Evolutionary conservation across 1,140 invertebrate genomes (phyloP), one percentile per base, ranked within the genome.

Genomic region (Rhopalosiphum padi): DNA sequence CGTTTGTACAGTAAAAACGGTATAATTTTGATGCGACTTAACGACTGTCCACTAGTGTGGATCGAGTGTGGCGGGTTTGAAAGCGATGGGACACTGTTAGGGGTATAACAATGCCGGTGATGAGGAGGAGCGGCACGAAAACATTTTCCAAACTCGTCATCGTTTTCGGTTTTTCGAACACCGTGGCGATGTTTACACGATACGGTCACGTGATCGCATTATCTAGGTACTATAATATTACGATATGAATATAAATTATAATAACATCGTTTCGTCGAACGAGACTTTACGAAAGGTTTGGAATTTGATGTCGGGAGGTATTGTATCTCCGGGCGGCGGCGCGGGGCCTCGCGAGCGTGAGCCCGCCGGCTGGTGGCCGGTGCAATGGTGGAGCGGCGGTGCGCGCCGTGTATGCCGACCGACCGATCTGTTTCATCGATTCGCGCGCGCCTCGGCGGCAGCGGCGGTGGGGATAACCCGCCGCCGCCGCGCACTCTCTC

Each of bases 391-490:
- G 60, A 30, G 55, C 8, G 25, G 55, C 8, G 25, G 60, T 77
- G 60, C 15, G 60, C 30, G 30, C n/a, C 60, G 60, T n/a, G 60
- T 21, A 77, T 2, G 30, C 60, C 60, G 60, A 35, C 60, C 60
- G 60, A 77, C 60, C 60, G 60, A 77, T 77, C 60, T 77, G 60
- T 77, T 77, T 77, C 60, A 77, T 77, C 60, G 60, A 77, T 77
- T 77, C 60, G 60, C 60, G 30, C n/a, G 60, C 30, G 60, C 60
- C 60, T 77, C 60, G 30, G 1, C 60, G 35, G 51, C 60, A 23
- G 51, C 35, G 30, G 15, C n/a, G 46, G 86, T 35, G 86, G 86
- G 88, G 51, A 15, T 55, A 46, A 41, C 88, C 51, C 88, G 48
- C 82, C 35, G 82, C 37, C 9, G 77, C 22, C 23, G 23, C 25